Conservation (phyloP, 2,113 vertebrate species). For the Dicaeum eximium region DNA sequence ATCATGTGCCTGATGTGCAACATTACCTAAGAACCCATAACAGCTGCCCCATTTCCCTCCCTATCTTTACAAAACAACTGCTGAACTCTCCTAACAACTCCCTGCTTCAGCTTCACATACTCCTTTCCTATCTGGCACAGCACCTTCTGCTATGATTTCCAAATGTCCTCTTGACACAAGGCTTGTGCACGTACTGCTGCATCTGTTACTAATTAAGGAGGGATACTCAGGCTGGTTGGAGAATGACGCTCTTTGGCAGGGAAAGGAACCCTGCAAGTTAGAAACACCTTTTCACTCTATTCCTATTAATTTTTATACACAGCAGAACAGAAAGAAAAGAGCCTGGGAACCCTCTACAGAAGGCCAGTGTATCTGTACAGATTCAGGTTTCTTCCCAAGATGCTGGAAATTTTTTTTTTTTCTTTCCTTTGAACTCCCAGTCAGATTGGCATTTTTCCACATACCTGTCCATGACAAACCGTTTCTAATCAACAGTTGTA, state of each 20-base stretch:
- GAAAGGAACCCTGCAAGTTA: conserved; percentile 14
- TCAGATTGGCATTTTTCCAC: background rate
- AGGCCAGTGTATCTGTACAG: background rate
- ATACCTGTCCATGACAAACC: background rate
- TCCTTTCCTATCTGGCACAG: conserved; percentile 51
- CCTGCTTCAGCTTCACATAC: conserved; percentile 15
- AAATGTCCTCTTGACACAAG: conserved; percentile 37
- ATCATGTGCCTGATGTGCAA: background rate
- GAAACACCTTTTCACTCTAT: background rate
- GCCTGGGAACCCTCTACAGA: background rate
- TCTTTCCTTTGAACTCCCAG: background rate
- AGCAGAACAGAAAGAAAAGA: background rate
- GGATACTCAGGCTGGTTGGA: background rate
- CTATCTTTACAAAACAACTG: conserved; percentile 15
- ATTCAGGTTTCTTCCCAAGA: background rate
- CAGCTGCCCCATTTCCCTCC: background rate
- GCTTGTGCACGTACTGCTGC: conserved; percentile 14
- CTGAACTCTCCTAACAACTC: conserved; percentile 10
- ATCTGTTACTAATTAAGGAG: conserved; percentile 63
- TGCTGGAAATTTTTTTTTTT: background rate
- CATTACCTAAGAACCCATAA: background rate
- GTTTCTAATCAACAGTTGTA: background rate
- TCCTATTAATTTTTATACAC: background rate
- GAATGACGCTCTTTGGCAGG: background rate
- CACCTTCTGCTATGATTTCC: conserved; percentile 28